A percentile compares a stretch with the other conserved stretches of the same genome.
Evolutionary conservation across 2,797 vertebrate species (phyloP).

Genomic region (Sarcophilus harrisii): DNA sequence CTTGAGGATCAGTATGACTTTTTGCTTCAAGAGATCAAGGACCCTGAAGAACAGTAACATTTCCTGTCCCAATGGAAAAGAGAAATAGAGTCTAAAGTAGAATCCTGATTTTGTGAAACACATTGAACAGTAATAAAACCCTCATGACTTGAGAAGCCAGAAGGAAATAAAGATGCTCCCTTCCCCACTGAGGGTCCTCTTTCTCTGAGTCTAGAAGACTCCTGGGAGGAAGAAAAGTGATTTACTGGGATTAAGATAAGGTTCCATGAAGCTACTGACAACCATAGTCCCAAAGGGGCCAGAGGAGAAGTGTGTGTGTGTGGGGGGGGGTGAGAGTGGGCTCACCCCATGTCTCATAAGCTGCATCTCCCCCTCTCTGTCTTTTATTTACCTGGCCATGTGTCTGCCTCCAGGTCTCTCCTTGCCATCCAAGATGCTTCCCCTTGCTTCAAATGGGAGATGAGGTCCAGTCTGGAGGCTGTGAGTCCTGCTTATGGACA

Average conservation of each 20-base stretch:
- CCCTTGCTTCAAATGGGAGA: no score
- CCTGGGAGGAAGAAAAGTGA: not conserved
- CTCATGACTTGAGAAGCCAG: no score
- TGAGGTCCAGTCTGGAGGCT: not conserved
- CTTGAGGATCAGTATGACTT: no score
- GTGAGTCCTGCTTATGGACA: not conserved
- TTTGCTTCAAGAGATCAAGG: no score
- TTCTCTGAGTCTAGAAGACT: not conserved
- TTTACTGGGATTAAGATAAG: not conserved
- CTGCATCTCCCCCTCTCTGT: not conserved
- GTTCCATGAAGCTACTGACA: not conserved
- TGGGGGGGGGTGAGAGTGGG: fast-evolving
- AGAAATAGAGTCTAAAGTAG: no score
- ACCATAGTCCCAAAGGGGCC: not conserved
- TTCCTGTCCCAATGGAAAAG: no score
- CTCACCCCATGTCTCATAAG: not conserved
- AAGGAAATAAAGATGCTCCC: not conserved
- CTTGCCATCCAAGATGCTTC: not conserved
- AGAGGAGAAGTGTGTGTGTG: no score
- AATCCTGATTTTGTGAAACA: no score
- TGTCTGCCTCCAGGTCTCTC: not conserved
- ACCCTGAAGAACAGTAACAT: no score
- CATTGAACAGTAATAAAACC: no score
- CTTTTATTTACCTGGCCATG: not conserved
- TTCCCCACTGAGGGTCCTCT: not conserved